Evolutionary conservation across 2,113 vertebrate species (phyloP).

Genomic region (Chionomys nivalis): DNA sequence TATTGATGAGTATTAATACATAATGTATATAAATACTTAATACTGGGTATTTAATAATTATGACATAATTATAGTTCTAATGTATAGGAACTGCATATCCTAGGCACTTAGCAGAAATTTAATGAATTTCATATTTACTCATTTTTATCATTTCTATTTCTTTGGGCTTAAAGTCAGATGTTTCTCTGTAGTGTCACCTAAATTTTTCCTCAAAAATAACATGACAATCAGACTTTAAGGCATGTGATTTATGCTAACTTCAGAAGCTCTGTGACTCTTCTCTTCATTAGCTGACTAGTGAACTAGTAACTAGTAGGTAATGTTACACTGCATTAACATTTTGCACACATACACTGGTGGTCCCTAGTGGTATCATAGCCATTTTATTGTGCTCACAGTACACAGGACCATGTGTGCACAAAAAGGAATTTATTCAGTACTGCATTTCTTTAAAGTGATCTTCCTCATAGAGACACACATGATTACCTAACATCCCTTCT

Average conservation of each 20-base stretch:
- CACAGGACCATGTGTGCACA: background rate
- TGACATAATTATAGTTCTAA: background rate
- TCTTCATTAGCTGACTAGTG: background rate
- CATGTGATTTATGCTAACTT: background rate
- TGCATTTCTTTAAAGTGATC: background rate
- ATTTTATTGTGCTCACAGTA: background rate
- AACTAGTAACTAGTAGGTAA: background rate
- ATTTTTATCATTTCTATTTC: background rate
- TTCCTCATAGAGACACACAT: background rate
- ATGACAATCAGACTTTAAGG: background rate
- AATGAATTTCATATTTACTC: background rate
- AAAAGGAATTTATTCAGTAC: background rate
- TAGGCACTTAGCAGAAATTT: background rate
- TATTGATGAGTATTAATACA: background rate
- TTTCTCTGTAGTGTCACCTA: background rate
- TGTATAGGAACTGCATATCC: background rate
- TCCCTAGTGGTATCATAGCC: background rate
- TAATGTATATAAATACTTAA: background rate
- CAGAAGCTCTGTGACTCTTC: background rate
- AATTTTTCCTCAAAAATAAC: background rate
- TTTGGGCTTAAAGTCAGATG: background rate
- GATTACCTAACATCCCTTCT: background rate
- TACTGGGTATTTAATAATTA: background rate
- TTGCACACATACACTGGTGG: background rate
- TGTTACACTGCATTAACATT: background rate